Conservation (phyloP, 2,888 invertebrate species). For the Pomacea canaliculata region DNA sequence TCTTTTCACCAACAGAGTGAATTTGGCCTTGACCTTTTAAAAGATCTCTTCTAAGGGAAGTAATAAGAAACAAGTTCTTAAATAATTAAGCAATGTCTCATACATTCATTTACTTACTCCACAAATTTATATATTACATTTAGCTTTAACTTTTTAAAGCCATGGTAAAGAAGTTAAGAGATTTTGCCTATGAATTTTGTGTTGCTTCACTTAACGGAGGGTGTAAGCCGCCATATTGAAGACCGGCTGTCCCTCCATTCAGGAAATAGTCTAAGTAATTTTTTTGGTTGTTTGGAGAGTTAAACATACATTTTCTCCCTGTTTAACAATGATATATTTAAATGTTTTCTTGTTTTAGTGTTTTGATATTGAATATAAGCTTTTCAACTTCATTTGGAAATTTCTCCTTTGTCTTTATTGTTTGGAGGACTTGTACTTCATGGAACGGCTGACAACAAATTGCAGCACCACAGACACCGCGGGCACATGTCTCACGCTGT, state of each 20-base stretch:
- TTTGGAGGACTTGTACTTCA: constrained; percentile 32
- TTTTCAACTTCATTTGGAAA: neutral
- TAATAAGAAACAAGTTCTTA: too few species aligned
- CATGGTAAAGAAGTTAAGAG: neutral
- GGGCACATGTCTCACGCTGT: constrained; percentile 29
- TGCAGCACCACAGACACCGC: constrained; percentile 23
- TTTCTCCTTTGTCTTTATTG: constrained; percentile 9
- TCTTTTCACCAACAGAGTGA: too few species aligned
- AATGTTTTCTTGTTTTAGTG: neutral
- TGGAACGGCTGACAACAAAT: constrained; percentile 39
- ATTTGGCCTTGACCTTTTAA: too few species aligned
- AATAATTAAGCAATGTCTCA: neutral
- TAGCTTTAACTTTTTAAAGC: too few species aligned
- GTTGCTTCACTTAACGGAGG: constrained; percentile 25
- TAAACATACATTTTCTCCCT: neutral
- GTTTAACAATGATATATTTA: neutral
- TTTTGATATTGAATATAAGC: neutral
- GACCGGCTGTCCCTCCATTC: constrained; percentile 17
- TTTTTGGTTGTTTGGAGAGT: neutral
- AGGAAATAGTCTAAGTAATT: neutral
- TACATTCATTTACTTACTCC: neutral
- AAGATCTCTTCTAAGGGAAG: neutral
- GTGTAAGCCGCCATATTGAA: constrained; percentile 38
- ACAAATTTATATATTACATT: neutral
- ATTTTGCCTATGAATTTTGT: neutral